A percentile compares a stretch with the other conserved stretches of the same genome.
Conservation (phyloP, 2,888 invertebrate genomes). For the Drosophila setosimentum region DNA sequence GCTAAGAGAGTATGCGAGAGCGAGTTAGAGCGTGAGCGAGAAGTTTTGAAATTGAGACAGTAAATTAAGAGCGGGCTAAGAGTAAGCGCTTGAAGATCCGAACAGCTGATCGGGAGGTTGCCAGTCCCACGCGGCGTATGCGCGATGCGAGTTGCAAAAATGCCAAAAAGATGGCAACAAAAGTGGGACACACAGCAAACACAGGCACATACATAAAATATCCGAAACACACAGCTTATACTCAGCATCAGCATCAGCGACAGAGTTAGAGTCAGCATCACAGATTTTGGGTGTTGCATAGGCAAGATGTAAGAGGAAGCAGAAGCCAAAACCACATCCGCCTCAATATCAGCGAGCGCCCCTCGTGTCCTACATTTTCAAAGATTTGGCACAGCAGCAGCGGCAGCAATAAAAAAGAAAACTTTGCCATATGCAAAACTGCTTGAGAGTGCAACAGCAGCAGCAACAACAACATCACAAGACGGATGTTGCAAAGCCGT, state of each 20-base stretch:
- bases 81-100: constrained; percentile 5
- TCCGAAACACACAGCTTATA: constrained; percentile 10
- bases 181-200: constrained; percentile 39
- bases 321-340: constrained; percentile 45
- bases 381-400: constrained; percentile 49
- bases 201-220: constrained; percentile 7
- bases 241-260: not conserved
- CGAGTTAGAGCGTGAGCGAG: not conserved
- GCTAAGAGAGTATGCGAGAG: not conserved
- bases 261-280: not conserved
- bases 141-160: constrained; percentile 38
- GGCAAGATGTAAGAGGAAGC: constrained; percentile 56
- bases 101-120: constrained; percentile 53
- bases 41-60: constrained; percentile 1
- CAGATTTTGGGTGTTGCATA: constrained; percentile 27
- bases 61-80: constrained; percentile 32
- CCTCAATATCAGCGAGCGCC: constrained; percentile 54
- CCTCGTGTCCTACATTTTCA: constrained; percentile 47
- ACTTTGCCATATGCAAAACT: constrained; percentile 57
- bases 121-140: constrained; percentile 53
- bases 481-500: constrained; percentile 58
- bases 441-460: constrained; percentile 49
- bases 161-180: constrained; percentile 29
- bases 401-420: constrained; percentile 41
- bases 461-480: constrained; percentile 28